Percentiles rank a stretch among this genome's conserved stretches.
These are phyloP conservation scores for Pseudochromis fuscus DNA, from an alignment of 2,797 vertebrate genomes.

Conservation along the genomic window DNA sequence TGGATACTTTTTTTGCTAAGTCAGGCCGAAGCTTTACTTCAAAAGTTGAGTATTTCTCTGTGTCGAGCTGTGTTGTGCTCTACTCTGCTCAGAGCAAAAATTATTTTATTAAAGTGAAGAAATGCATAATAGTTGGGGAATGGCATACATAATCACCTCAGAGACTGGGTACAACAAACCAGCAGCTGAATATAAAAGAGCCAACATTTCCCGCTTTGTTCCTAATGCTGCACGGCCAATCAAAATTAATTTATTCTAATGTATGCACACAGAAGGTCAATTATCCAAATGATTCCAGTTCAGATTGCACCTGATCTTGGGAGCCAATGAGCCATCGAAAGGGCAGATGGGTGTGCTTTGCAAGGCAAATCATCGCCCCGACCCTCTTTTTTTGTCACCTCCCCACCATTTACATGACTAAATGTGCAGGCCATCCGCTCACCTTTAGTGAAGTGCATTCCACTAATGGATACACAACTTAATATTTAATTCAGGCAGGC, in stretches of 20 bases:
- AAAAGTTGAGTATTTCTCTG: slow-evolving; percentile 38
- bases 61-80: slow-evolving; percentile 23
- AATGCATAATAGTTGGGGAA: slow-evolving; percentile 76
- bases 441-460: slow-evolving; percentile 56
- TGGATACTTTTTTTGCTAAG: slow-evolving; percentile 12
- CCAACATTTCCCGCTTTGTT: slow-evolving; percentile 83
- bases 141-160: slow-evolving; percentile 82
- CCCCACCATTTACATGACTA: slow-evolving; percentile 66
- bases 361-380: slow-evolving; percentile 77
- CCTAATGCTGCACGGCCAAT: slow-evolving; percentile 83
- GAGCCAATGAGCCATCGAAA: slow-evolving; percentile 87
- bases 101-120: slow-evolving; percentile 76
- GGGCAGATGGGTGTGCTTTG: slow-evolving; percentile 85
- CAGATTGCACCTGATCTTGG: slow-evolving; percentile 83
- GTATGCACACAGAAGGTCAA: slow-evolving; percentile 88
- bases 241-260: slow-evolving; percentile 91
- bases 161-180: slow-evolving; percentile 82
- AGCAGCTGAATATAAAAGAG: slow-evolving; percentile 80
- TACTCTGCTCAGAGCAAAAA: slow-evolving; percentile 57
- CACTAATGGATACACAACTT: slow-evolving; percentile 66
- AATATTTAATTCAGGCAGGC: slow-evolving; percentile 46
- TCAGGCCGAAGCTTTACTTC: slow-evolving; percentile 17
- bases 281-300: slow-evolving; percentile 89
- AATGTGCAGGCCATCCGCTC: slow-evolving; percentile 56
- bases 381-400: slow-evolving; percentile 61